Evolutionary conservation across 1,140 invertebrate genomes (phyloP).

Genomic region (Ctenoplectra terminalis): DNA sequence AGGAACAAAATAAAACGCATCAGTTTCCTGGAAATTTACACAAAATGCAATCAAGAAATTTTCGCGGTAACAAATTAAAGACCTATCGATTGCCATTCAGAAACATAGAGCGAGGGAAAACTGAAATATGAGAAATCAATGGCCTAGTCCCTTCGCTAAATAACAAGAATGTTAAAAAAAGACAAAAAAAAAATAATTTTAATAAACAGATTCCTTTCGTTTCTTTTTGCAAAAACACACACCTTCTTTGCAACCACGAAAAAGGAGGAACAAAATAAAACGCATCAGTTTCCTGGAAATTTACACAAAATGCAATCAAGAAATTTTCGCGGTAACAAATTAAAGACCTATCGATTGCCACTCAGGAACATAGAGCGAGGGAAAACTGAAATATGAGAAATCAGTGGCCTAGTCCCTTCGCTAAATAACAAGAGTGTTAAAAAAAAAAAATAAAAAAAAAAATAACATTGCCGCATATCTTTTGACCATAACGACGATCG

Average conservation of each 20-base stretch:
- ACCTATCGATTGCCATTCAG: neutral
- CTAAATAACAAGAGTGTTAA: too few relatives aligned
- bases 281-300: too few relatives aligned
- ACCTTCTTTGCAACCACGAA: too few relatives aligned
- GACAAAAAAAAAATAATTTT: too few relatives aligned
- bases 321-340: neutral
- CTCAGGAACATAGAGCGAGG: neutral
- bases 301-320: neutral
- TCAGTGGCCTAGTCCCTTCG: too few relatives aligned
- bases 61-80: neutral
- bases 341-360: neutral
- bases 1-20: too few relatives aligned
- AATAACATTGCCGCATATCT: conserved; percentile 46
- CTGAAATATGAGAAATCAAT: conserved; percentile 65
- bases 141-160: too few relatives aligned
- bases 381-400: conserved; percentile 58
- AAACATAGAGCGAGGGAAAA: neutral
- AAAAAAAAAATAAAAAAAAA: too few relatives aligned
- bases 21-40: neutral
- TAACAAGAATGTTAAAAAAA: too few relatives aligned
- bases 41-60: neutral
- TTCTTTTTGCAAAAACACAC: too few relatives aligned
- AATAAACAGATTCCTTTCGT: too few relatives aligned
- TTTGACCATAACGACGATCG: conserved; percentile 53
- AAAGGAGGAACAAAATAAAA: too few relatives aligned